Evolutionary conservation across 2,113 vertebrate genomes (phyloP).

Genomic region (Syrmaticus mikado): DNA sequence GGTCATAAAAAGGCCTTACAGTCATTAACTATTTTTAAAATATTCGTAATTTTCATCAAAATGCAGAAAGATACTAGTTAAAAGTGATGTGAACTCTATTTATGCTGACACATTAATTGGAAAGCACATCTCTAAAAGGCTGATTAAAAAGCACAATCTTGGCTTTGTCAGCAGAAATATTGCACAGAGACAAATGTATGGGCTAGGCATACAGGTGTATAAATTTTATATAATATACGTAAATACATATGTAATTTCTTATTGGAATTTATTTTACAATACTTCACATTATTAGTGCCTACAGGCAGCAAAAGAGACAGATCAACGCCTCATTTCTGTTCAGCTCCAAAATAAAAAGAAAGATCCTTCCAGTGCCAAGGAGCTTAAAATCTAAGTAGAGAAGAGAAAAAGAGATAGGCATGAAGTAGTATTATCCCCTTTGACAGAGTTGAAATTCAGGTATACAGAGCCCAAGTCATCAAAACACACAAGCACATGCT

Average conservation of each 20-base stretch:
- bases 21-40: background rate
- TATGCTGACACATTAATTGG: background rate
- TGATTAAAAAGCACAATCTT: background rate
- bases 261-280: background rate
- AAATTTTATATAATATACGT: background rate
- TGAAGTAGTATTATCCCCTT: background rate
- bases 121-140: background rate
- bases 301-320: background rate
- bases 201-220: background rate
- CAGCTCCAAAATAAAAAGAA: background rate
- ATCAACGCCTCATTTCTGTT: background rate
- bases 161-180: background rate
- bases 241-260: background rate
- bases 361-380: background rate
- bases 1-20: background rate
- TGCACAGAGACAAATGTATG: background rate
- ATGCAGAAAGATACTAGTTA: background rate
- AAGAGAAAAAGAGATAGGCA: background rate
- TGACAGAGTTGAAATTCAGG: background rate
- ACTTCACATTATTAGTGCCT: background rate
- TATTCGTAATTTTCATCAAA: background rate
- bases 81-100: background rate
- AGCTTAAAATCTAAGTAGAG: background rate
- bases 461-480: background rate
- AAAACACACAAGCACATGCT: background rate